A percentile compares a stretch with the other conserved stretches of the same genome.
phyloP scores from a whole-genome alignment of 2,888 invertebrate species.

The Plutella xylostella region DNA sequence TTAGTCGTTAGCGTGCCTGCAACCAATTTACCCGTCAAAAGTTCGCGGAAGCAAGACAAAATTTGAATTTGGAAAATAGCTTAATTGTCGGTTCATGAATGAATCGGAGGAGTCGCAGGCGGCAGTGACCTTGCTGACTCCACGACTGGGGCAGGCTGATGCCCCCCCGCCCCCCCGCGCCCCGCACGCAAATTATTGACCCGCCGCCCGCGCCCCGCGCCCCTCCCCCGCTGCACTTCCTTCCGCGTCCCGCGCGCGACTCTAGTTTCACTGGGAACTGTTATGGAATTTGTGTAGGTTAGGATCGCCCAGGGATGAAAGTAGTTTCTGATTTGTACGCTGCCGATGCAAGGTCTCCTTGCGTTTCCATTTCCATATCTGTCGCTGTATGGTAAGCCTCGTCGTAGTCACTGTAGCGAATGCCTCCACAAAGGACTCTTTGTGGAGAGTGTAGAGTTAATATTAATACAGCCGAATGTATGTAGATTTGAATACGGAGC shows the following conservation, averaged over 20 bases:
- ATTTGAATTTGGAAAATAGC: neutral
- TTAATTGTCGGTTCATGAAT: constrained; percentile 36
- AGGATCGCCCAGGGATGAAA: constrained; percentile 6
- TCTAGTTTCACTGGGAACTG: constrained; percentile 10
- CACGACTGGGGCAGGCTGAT: constrained; percentile 45
- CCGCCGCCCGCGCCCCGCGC: constrained; percentile 20
- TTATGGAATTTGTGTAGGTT: constrained; percentile 14
- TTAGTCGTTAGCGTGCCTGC: no score
- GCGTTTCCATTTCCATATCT: no score
- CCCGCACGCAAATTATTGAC: constrained; percentile 54
- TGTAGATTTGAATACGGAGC: no score
- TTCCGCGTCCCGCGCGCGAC: constrained; percentile 41
- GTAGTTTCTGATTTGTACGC: neutral
- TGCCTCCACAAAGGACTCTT: no score
- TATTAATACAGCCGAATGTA: no score
- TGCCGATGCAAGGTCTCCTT: neutral
- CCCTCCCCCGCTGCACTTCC: constrained; percentile 39
- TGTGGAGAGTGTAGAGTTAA: no score
- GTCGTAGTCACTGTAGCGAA: no score
- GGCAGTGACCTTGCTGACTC: constrained; percentile 55
- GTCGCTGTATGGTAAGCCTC: no score
- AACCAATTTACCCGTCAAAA: neutral
- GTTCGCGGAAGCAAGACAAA: neutral
- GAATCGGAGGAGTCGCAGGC: constrained; percentile 34
- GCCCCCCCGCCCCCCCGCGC: constrained; percentile 27